Base-by-base conservation (phyloP, 2,113 vertebrate genomes). In the Lanius collurio region DNA sequence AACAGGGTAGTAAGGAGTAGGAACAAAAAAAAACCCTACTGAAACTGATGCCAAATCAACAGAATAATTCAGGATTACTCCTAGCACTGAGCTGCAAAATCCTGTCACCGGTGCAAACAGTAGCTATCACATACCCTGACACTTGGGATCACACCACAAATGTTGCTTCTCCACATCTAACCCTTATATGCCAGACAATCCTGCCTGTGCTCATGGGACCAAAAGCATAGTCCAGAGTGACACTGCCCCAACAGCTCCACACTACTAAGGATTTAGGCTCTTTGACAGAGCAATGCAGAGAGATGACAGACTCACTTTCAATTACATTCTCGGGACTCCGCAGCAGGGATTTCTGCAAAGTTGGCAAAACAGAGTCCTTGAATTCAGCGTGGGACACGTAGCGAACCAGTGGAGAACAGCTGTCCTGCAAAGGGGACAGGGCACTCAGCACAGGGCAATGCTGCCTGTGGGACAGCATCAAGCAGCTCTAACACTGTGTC, bases 321-420 rank as follows among this genome's bases (percentile, higher is more conserved):
- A 99, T 99, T 28, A 99, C 99, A 1, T 99, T 99, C 97, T 99
- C 99, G 7, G 99, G 99, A 82, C 99, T 99, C 85, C 99, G 98
- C 21, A 99, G 98, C 95, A 99, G 97, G 15, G 99, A 99, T 92
- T 99, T 99, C 97, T 99, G 99, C 96, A 99, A 95, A 11, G 98
- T 97, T 18, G 99, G 99, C 65, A 99, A 97, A 26, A 99, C 94
- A 27, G 98, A 98, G 37, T 99, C 98, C 96, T 99, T 99, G 97
- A 99, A 99, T 63, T 99, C 99, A 0, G 98, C 55, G 10, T 99
- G 99, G 90, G 98, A 98, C 86, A 99, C 75, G 19, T 99, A 99
- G 20, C 99, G 98, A 71, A 99, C 98, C 17, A 99, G 78, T 0
- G 99, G 98, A 77, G 97, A 86, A 27, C 99, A 99, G 97, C 98